Evolutionary conservation across 2,113 vertebrate species (phyloP).

Genomic region (Elanoides forficatus): DNA sequence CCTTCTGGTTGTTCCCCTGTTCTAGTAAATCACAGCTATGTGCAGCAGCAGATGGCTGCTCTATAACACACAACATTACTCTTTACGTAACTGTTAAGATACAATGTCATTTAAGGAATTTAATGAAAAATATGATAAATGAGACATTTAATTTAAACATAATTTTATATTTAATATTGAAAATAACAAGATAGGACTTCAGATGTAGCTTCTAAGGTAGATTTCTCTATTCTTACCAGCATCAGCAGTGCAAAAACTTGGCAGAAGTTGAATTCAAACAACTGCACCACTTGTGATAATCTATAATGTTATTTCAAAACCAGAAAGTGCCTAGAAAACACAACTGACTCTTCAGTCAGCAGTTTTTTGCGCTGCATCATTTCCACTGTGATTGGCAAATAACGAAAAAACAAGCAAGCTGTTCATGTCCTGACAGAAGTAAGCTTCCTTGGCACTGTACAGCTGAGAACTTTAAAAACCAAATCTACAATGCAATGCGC

Average conservation of each 20-base stretch:
- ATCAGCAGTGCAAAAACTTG: neutral
- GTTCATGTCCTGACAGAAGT: neutral
- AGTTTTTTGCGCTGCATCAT: constrained; percentile 45
- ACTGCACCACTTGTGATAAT: neutral
- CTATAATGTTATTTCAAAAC: neutral
- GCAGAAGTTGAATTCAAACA: neutral
- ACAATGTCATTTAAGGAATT: neutral
- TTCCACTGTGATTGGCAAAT: constrained; percentile 29
- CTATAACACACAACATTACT: neutral
- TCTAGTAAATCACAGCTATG: neutral
- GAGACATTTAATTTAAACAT: neutral
- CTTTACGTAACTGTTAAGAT: neutral
- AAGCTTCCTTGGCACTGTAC: neutral
- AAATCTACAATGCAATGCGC: neutral
- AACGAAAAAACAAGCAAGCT: neutral
- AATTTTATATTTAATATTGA: neutral
- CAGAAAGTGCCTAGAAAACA: constrained; percentile 43
- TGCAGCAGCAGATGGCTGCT: neutral
- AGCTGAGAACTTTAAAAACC: neutral
- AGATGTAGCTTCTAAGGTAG: neutral
- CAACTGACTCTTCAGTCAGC: constrained; percentile 16
- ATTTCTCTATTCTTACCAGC: neutral
- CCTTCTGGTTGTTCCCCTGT: neutral
- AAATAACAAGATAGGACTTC: neutral
- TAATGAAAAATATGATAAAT: neutral